A percentile compares a stretch with the other conserved stretches of the same genome.
phyloP scores from a whole-genome alignment of 2,888 invertebrate species.

The Eristalis tenax region DNA sequence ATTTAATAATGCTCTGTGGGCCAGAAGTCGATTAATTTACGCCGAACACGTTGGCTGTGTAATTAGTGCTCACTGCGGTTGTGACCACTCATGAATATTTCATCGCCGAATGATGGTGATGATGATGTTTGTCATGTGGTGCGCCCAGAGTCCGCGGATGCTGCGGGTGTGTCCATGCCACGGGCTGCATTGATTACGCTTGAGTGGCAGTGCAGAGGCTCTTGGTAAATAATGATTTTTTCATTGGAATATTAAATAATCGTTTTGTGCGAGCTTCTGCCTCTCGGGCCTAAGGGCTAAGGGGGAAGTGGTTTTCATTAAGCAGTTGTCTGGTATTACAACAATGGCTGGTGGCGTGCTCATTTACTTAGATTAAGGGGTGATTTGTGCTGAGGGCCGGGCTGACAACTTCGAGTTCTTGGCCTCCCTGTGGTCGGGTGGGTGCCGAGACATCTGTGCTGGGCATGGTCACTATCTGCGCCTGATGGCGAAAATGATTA shows the following conservation, averaged over 20 bases:
- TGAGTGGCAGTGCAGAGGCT: neutral
- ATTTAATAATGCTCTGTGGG: neutral
- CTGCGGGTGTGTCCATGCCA: neutral
- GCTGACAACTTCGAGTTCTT: neutral
- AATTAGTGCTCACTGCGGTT: neutral
- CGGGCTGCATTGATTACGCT: neutral
- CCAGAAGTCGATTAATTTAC: neutral
- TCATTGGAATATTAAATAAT: neutral
- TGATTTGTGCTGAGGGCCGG: neutral
- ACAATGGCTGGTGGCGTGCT: neutral
- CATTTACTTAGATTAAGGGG: neutral
- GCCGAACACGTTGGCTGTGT: neutral
- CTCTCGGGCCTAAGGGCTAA: neutral
- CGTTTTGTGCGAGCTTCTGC: neutral
- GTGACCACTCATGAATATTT: conserved; percentile 36
- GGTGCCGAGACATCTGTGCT: neutral
- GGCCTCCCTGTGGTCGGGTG: neutral
- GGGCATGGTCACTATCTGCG: neutral
- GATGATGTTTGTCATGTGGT: neutral
- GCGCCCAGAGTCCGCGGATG: neutral
- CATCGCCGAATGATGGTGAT: conserved; percentile 17
- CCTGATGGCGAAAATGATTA: neutral
- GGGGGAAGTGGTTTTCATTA: neutral
- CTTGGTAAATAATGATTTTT: neutral
- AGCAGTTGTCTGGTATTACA: neutral